Conservation (phyloP, 2,797 vertebrate genomes). For the Hoplostethus mediterraneus region DNA sequence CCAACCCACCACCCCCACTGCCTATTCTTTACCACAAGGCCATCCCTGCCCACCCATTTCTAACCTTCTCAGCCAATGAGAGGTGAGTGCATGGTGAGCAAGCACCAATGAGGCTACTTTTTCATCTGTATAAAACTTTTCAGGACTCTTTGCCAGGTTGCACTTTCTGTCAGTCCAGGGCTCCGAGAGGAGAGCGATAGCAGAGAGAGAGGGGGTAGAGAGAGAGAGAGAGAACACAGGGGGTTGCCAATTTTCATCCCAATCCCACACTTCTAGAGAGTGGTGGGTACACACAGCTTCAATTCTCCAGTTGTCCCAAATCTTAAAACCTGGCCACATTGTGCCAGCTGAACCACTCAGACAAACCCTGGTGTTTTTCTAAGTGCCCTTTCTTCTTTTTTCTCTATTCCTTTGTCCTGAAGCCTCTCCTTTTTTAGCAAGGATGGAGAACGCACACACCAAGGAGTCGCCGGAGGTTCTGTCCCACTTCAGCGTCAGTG, state of each 20-base stretch:
- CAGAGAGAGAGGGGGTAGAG: conserved; percentile 67
- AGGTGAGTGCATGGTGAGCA: conserved; percentile 53
- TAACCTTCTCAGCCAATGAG: conserved; percentile 79
- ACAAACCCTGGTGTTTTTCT: conserved; percentile 49
- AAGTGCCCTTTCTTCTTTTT: conserved; percentile 32
- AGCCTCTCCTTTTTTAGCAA: conserved; percentile 82
- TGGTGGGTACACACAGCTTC: conserved; percentile 77
- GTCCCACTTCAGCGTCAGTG: conserved; percentile 89
- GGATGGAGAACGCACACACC: conserved; percentile 91
- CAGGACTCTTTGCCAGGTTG: conserved; percentile 80
- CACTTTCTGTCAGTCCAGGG: conserved; percentile 85
- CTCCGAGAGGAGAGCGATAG: conserved; percentile 77
- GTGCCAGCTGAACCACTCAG: conserved; percentile 30
- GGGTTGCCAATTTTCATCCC: conserved; percentile 75
- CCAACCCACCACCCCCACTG: conserved; percentile 46
- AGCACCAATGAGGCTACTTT: conserved; percentile 78
- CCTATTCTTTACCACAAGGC: conserved; percentile 71
- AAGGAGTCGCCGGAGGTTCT: conserved; percentile 87
- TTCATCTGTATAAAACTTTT: conserved; percentile 88
- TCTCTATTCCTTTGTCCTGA: conserved; percentile 57
- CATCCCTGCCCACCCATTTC: conserved; percentile 77
- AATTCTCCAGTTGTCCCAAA: conserved; percentile 1
- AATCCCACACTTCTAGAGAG: conserved; percentile 78
- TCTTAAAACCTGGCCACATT: conserved; percentile 5
- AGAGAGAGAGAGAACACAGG: conserved; percentile 71